Evolutionary conservation across 2,888 invertebrate genomes (phyloP), one percentile per base, ranked within the genome.

Genomic region (Lydus trimaculatus): DNA sequence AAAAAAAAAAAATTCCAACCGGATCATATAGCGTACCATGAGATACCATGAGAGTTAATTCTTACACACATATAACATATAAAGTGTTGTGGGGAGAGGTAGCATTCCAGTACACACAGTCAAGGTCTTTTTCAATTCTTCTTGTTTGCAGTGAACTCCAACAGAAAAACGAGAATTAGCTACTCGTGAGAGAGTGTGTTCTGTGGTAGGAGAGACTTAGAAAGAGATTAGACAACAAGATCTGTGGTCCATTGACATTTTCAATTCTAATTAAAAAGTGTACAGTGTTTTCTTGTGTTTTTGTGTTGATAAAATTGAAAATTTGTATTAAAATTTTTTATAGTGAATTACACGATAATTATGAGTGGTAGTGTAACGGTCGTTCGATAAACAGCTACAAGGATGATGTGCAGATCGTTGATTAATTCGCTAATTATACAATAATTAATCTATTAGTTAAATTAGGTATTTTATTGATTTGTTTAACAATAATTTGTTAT

Each of bases 71-170:
- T n/a, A n/a, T n/a, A n/a, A n/a, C n/a, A 28, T 43, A 43, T 58
- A 52, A 59, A 61, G 64, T 23, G 5, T 11, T 36, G 20, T 70
- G 70, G 67, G 70, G 70, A 67, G 70, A 67, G 70, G 73, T 74
- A 56, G 77, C 80, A 80, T 80, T 80, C 80, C 79, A 75, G 67
- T 61, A 67, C 66, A 59, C 63, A 71, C 70, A 72, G 75, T 74
- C 80, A 80, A 80, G 80, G 80, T 75, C 70, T 77, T 73, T 74
- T 64, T 73, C 66, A 66, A 72, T 71, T 76, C 75, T 73, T 75
- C 72, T 76, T 63, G 59, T 65, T 66, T 63, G 67, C 64, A 65
- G 59, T 56, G 60, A 58, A 62, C 28, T 33, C 61, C 31, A 56
- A 31, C 69, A 31, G 52, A 13, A 25, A 52, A 52, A 23, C 52